Percentiles rank a stretch among this genome's conserved stretches.
These are phyloP conservation scores for Synergus umbraculus DNA, from an alignment of 2,888 invertebrate species.

Conservation along the genomic window DNA sequence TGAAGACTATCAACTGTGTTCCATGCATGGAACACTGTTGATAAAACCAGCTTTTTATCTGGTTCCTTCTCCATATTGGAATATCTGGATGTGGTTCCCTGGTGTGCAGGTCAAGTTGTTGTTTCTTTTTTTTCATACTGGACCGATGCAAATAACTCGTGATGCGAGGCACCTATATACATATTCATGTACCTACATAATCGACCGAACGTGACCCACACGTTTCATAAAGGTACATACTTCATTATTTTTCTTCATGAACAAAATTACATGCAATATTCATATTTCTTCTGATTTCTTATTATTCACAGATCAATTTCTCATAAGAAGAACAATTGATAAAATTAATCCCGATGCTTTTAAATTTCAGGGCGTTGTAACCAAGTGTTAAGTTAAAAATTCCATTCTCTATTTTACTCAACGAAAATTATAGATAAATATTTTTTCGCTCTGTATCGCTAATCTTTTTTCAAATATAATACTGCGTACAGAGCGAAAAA, in stretches of 20 bases:
- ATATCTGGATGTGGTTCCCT: not conserved
- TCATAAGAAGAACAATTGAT: too few relatives aligned
- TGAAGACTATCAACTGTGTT: too few relatives aligned
- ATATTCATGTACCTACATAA: slow-evolving; percentile 17
- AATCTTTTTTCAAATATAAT: too few relatives aligned
- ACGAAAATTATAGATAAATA: too few relatives aligned
- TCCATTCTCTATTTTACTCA: too few relatives aligned
- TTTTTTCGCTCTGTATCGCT: too few relatives aligned
- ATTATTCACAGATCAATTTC: too few relatives aligned
- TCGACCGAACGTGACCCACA: slow-evolving; percentile 15
- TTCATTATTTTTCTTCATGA: not conserved
- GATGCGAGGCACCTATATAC: not conserved
- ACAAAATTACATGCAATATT: not conserved
- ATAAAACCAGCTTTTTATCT: slow-evolving; percentile 1
- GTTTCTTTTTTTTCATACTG: not conserved
- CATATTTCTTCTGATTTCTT: not conserved
- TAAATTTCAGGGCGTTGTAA: too few relatives aligned
- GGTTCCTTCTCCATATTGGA: not conserved
- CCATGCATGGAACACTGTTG: not conserved
- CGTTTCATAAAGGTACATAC: not conserved
- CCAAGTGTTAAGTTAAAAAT: too few relatives aligned
- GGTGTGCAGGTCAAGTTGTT: not conserved
- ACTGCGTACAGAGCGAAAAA: too few relatives aligned
- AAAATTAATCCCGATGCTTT: too few relatives aligned
- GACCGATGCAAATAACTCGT: slow-evolving; percentile 3